Evolutionary conservation across 2,113 vertebrate genomes (phyloP).

Genomic region (Colaptes auratus): DNA sequence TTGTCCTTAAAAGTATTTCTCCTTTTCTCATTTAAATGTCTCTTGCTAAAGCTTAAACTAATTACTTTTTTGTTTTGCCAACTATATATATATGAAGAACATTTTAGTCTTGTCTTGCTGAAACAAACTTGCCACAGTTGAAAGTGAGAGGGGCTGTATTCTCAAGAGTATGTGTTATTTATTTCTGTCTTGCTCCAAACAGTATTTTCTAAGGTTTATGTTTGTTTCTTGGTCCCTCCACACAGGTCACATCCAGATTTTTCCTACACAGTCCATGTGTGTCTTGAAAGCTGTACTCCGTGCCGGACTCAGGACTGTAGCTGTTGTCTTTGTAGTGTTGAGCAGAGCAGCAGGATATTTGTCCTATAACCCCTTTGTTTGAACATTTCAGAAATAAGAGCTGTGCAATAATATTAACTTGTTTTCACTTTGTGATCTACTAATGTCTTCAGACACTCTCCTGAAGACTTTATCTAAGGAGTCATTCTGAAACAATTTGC

Average conservation of each 20-base stretch:
- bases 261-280: not conserved
- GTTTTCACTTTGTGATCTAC: not conserved
- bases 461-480: not conserved
- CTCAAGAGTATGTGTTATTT: not conserved
- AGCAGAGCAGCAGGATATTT: not conserved
- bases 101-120: not conserved
- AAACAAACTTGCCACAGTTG: not conserved
- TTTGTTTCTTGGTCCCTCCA: not conserved
- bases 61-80: not conserved
- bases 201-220: not conserved
- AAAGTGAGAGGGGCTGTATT: not conserved
- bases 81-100: not conserved
- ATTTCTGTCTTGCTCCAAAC: not conserved
- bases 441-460: not conserved
- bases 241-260: not conserved
- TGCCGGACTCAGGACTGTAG: not conserved
- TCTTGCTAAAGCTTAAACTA: not conserved
- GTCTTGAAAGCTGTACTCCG: not conserved
- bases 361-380: not conserved
- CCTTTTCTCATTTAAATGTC: not conserved
- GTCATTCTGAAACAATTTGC: not conserved
- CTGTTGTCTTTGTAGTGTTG: not conserved
- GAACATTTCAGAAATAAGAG: not conserved
- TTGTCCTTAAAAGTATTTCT: slow-evolving; percentile 1
- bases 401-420: not conserved